phyloP scores from a whole-genome alignment of 2,797 vertebrate genomes.

The Oreortyx pictus region DNA sequence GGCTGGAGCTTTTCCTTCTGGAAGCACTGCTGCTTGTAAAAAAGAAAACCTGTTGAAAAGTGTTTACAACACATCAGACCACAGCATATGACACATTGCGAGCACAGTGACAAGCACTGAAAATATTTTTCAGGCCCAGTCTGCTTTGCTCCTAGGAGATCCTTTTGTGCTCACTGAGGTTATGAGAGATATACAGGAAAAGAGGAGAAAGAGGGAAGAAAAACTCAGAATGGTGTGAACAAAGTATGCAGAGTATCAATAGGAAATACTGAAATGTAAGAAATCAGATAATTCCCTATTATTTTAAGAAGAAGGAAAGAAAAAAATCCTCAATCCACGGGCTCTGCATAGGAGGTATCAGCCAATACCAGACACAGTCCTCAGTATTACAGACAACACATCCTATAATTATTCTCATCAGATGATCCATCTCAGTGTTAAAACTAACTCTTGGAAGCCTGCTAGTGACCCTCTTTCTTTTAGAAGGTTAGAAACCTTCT shows the following conservation, averaged over 20 bases:
- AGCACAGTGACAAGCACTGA: constrained; percentile 31
- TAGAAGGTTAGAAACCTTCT: background rate
- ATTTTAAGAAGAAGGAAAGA: background rate
- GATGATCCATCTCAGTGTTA: background rate
- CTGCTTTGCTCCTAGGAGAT: constrained; percentile 4
- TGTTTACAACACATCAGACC: background rate
- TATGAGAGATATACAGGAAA: constrained; percentile 38
- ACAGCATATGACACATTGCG: background rate
- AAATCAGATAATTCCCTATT: background rate
- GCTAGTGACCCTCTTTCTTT: background rate
- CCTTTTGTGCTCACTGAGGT: background rate
- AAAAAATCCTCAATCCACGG: background rate
- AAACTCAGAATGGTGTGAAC: background rate
- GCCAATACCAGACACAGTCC: background rate
- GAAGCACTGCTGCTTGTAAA: constrained; percentile 20
- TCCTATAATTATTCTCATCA: background rate
- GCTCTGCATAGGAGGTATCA: background rate
- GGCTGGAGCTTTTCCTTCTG: constrained; percentile 33
- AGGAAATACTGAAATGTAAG: background rate
- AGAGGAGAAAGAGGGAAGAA: background rate
- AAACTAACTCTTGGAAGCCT: background rate
- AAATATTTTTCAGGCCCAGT: constrained; percentile 42
- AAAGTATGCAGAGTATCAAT: background rate
- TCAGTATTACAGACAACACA: background rate
- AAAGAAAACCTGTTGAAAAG: constrained; percentile 52